phyloP scores from a whole-genome alignment of 2,113 vertebrate species.

The Vulpes lagopus region DNA sequence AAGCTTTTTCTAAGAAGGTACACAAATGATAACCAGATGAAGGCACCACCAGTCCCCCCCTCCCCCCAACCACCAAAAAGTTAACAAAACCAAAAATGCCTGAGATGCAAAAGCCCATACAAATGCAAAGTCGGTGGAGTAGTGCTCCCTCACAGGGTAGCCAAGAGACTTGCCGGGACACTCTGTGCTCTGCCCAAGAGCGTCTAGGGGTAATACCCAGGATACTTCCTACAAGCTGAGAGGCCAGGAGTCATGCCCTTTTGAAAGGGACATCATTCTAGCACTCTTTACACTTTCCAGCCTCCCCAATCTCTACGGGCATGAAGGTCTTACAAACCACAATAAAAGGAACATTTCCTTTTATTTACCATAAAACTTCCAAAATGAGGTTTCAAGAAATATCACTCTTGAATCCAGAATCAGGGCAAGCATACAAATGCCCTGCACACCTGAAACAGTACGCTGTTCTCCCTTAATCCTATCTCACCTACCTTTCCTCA shows the following conservation, averaged over 20 bases:
- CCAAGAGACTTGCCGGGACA: background rate
- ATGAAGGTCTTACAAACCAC: background rate
- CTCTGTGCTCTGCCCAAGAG: background rate
- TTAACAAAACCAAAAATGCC: background rate
- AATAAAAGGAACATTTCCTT: background rate
- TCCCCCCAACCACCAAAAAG: background rate
- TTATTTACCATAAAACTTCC: background rate
- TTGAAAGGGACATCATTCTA: background rate
- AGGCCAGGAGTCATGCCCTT: background rate
- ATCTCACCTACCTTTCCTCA: background rate
- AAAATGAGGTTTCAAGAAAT: background rate
- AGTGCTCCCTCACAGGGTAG: background rate
- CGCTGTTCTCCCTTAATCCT: background rate
- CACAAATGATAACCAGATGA: background rate
- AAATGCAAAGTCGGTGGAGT: background rate
- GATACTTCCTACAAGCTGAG: background rate
- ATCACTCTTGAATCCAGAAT: background rate
- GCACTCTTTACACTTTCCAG: background rate
- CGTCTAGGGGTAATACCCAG: fast-evolving
- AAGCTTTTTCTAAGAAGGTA: conserved; percentile 91
- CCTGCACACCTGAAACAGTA: background rate
- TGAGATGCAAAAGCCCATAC: background rate
- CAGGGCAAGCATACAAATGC: background rate
- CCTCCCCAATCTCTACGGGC: background rate
- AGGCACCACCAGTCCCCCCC: background rate